These are phyloP conservation scores for Callimorpha dominula DNA, from an alignment of 2,888 invertebrate species.

Conservation along the genomic window DNA sequence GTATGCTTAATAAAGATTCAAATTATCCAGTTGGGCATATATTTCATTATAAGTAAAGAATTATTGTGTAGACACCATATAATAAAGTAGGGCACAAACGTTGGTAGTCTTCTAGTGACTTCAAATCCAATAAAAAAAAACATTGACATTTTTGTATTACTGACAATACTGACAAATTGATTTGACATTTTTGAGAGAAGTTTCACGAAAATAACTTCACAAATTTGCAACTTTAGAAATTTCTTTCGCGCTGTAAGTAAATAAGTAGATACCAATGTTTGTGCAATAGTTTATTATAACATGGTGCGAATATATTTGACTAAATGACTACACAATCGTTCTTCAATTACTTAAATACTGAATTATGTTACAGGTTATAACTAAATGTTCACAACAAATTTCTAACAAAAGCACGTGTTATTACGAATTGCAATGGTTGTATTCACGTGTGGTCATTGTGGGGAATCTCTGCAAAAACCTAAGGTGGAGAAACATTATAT, in stretches of 20 bases:
- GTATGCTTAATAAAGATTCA: too few relatives aligned
- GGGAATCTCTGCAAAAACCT: slow-evolving; percentile 96
- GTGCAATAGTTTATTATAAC: neutral
- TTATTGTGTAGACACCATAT: too few relatives aligned
- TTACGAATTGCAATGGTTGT: slow-evolving; percentile 91
- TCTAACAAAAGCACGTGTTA: slow-evolving; percentile 52
- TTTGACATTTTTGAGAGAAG: slow-evolving; percentile 41
- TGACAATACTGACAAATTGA: slow-evolving; percentile 8
- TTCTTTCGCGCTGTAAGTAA: slow-evolving; percentile 13
- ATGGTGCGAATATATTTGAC: neutral
- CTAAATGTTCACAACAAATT: slow-evolving; percentile 51
- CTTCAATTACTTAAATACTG: neutral
- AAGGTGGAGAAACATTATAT: slow-evolving; percentile 96
- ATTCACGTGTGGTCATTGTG: slow-evolving; percentile 97
- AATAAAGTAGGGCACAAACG: too few relatives aligned
- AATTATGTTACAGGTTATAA: slow-evolving; percentile 54
- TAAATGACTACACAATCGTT: too few relatives aligned
- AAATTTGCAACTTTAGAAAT: slow-evolving; percentile 31
- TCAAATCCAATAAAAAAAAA: too few relatives aligned
- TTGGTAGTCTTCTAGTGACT: too few relatives aligned
- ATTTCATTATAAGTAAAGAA: too few relatives aligned
- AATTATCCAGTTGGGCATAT: too few relatives aligned
- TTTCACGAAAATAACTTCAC: slow-evolving; percentile 20
- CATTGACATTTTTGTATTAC: too few relatives aligned
- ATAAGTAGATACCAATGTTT: neutral